Evolutionary conservation across 1,140 invertebrate species (phyloP), one percentile per base, ranked within the genome.

Genomic region (Ips typographus): DNA sequence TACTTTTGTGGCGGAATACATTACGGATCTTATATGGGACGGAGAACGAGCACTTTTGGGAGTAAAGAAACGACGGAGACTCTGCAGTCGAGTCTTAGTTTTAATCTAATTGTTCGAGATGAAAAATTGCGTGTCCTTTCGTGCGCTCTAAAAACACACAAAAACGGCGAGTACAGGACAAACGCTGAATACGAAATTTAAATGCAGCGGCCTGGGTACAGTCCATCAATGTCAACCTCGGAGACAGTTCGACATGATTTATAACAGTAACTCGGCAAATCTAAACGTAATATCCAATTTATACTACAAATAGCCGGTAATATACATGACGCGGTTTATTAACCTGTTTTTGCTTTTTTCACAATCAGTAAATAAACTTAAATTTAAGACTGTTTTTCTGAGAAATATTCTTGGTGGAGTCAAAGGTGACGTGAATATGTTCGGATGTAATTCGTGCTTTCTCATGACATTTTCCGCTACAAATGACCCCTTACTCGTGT

Each of bases 241-340:
- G 63, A 71, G 69, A 71, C 69, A 71, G 69, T 66, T 66, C 64
- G 59, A 71, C 69, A 71, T 71, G 69, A 71, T 71, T 71, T 71
- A 71, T 63, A 53, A 39, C 41, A 63, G 22, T 6, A 37, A 47
- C 44, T 41, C 38, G 4, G 39, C 57, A 42, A 59, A 59, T n/a
- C 57, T 59, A 59, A 59, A 59, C 57, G 69, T 71, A 71, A 71
- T 71, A 71, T 71, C 69, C 69, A 71, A 71, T 71, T 71, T 71
- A 71, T 71, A 71, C 69, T 66, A 66, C 69, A 71, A 71, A 71
- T 71, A 71, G 64, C 62, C 56, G 55, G 58, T 60, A 71, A 71
- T 66, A 71, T 66, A 62, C 68, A 70, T 65, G 42, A 64, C 64
- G 68, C 22, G 22, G 22, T 22, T 22, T 70, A 65, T 70, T 65